These are phyloP conservation scores for Cepaea hortensis DNA, from an alignment of 2,888 invertebrate genomes.

Conservation along the genomic window DNA sequence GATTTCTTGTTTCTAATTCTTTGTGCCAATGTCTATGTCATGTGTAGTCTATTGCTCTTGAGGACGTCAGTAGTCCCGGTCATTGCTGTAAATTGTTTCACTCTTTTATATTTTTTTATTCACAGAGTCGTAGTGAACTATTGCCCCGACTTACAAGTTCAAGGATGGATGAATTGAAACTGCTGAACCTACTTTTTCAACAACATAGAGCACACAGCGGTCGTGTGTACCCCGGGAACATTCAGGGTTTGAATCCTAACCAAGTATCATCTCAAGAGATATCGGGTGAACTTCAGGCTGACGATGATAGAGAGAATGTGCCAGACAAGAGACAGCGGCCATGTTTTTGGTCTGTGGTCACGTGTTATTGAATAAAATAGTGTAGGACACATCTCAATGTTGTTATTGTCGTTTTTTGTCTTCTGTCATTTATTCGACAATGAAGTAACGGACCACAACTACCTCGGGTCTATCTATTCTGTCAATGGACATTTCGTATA, in stretches of 20 bases:
- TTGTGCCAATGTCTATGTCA: too few species aligned
- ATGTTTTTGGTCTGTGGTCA: not conserved
- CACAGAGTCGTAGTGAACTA: not conserved
- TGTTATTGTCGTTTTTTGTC: not conserved
- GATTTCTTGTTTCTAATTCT: too few species aligned
- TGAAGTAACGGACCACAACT: too few species aligned
- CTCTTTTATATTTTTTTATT: not conserved
- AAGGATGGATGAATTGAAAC: not conserved
- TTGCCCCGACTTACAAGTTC: not conserved
- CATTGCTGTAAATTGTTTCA: too few species aligned
- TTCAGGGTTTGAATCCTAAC: not conserved
- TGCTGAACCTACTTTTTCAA: not conserved
- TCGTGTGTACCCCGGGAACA: not conserved
- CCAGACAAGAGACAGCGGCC: conserved; percentile 2
- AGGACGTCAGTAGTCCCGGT: too few species aligned
- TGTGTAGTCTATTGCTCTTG: too few species aligned
- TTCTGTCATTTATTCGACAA: too few species aligned
- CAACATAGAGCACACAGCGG: not conserved
- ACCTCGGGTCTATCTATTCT: too few species aligned
- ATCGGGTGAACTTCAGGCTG: not conserved
- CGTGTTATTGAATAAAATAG: not conserved
- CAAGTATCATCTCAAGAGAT: not conserved
- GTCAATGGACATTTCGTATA: too few species aligned
- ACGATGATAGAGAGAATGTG: not conserved
- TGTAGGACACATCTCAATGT: not conserved